Evolutionary conservation across 1,140 invertebrate species (phyloP).

Genomic region (Lordiphosa stackelbergi): DNA sequence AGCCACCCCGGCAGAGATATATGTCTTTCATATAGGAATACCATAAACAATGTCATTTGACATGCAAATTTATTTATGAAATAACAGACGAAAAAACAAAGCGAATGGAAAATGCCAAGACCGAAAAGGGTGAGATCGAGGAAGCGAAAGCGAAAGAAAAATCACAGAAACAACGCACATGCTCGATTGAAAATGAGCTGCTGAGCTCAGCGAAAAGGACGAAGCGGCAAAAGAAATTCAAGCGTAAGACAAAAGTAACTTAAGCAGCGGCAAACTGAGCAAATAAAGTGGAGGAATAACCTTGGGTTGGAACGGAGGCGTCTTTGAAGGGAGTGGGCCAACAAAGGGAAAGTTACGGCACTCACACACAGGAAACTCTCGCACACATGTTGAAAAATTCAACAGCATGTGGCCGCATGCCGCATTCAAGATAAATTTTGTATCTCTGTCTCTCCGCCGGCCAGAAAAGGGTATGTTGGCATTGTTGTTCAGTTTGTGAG

Average conservation of each 20-base stretch:
- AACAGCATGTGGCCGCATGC: slow-evolving; percentile 30
- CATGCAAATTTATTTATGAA: slow-evolving; percentile 76
- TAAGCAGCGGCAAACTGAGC: slow-evolving; percentile 62
- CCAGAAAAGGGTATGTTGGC: background rate
- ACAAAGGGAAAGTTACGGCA: slow-evolving; percentile 66
- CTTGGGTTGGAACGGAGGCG: slow-evolving; percentile 5
- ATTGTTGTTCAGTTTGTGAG: background rate
- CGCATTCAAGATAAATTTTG: slow-evolving; percentile 43
- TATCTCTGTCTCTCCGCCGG: slow-evolving; percentile 18
- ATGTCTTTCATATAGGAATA: slow-evolving; percentile 68
- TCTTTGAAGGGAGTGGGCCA: slow-evolving; percentile 23
- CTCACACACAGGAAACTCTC: slow-evolving; percentile 12
- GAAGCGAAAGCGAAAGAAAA: slow-evolving; percentile 32
- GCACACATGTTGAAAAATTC: slow-evolving; percentile 47
- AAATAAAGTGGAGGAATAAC: slow-evolving; percentile 54
- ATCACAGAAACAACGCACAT: slow-evolving; percentile 53
- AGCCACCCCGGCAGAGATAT: slow-evolving; percentile 46
- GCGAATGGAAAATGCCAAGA: slow-evolving; percentile 32
- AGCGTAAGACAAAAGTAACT: slow-evolving; percentile 66
- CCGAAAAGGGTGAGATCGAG: slow-evolving; percentile 2
- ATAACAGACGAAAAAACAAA: slow-evolving; percentile 60
- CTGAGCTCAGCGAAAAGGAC: slow-evolving; percentile 58
- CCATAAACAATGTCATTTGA: slow-evolving; percentile 75
- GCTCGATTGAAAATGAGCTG: slow-evolving; percentile 59
- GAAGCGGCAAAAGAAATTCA: slow-evolving; percentile 51